A percentile compares a stretch with the other conserved stretches of the same genome.
phyloP scores from a whole-genome alignment of 2,113 vertebrate species.

The Pangasianodon hypophthalmus region DNA sequence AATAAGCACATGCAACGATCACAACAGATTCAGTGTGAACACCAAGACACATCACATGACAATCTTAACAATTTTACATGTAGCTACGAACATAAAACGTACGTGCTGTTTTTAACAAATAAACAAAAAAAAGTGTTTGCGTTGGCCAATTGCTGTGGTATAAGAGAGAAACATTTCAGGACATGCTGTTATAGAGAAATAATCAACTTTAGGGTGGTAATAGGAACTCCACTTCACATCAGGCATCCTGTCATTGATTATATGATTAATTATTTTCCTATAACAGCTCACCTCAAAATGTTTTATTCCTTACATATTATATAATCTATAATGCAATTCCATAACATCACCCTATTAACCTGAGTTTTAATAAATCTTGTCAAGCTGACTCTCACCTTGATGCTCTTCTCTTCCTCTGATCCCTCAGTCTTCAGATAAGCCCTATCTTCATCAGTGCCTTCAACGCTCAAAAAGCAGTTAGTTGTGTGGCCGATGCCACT shows the following conservation, averaged over 20 bases:
- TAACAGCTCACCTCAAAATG: not conserved
- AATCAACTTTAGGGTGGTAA: not conserved
- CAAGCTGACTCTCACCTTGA: constrained; percentile 78
- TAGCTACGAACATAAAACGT: not conserved
- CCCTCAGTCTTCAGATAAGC: constrained; percentile 96
- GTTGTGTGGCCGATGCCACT: constrained; percentile 99
- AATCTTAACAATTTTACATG: not conserved
- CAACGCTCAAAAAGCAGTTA: constrained; percentile 97
- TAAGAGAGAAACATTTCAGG: not conserved
- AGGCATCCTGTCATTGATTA: not conserved
- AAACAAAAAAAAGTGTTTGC: too few relatives aligned
- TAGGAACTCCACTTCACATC: not conserved
- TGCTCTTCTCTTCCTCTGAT: constrained; percentile 93
- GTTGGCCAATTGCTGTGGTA: not conserved
- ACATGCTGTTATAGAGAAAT: not conserved
- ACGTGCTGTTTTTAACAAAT: not conserved
- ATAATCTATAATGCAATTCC: not conserved
- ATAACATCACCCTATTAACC: not conserved
- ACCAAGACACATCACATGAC: not conserved
- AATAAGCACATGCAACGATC: not conserved
- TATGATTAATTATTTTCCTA: not conserved
- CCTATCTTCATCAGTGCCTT: constrained; percentile 93
- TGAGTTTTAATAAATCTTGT: not conserved
- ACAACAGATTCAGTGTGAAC: not conserved
- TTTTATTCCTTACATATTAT: not conserved